These are phyloP conservation scores for Pseudochirops cupreus DNA, from an alignment of 2,797 vertebrate genomes.

Conservation along the genomic window DNA sequence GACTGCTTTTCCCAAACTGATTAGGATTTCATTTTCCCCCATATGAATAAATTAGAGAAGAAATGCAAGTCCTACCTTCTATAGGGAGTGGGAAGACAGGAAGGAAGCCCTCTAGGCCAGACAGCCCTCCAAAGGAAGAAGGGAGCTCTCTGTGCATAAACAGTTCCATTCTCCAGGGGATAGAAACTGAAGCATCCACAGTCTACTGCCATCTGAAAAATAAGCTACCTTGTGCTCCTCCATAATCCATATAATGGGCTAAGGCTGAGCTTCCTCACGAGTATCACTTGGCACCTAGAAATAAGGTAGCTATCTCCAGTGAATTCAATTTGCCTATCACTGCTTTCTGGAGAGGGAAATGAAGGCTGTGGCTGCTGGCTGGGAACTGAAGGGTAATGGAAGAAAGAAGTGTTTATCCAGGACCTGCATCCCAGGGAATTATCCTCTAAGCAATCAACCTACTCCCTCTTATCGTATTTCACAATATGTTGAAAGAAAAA, in stretches of 20 bases:
- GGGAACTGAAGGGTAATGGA: constrained; percentile 31
- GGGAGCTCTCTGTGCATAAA: neutral
- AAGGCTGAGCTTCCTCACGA: constrained; percentile 26
- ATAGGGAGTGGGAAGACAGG: neutral
- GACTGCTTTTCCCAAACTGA: neutral
- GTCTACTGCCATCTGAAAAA: constrained; percentile 24
- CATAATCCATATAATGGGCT: neutral
- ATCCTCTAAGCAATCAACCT: neutral
- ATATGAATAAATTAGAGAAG: neutral
- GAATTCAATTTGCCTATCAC: neutral
- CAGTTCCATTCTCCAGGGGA: neutral
- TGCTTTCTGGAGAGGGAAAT: neutral
- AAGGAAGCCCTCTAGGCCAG: neutral
- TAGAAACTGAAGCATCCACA: neutral
- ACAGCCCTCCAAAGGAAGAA: neutral
- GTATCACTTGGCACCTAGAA: constrained; percentile 23
- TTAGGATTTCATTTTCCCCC: neutral
- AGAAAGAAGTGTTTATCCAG: neutral
- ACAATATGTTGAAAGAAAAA: neutral
- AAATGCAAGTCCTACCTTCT: neutral
- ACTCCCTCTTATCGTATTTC: neutral
- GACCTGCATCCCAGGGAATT: neutral
- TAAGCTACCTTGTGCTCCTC: constrained; percentile 3
- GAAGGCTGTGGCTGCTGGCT: neutral
- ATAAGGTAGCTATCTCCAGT: neutral